Conservation (phyloP, 2,113 vertebrate species). For the Sebastes schlegelii region DNA sequence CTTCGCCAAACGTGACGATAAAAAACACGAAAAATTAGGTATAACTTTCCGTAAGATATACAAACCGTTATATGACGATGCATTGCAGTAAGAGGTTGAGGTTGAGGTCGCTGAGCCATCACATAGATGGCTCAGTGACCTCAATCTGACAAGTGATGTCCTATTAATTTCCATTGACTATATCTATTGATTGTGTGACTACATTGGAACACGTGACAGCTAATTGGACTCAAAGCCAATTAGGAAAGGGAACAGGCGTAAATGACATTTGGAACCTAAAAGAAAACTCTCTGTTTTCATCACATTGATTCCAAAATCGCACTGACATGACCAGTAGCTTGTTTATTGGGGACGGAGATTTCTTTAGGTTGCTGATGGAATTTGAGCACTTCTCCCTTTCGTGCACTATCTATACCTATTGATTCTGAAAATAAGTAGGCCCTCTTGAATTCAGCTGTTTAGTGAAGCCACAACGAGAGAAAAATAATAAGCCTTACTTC, state of each 20-base stretch:
- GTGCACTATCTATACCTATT: background rate
- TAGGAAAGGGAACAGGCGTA: slow-evolving; percentile 10
- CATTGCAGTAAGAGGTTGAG: no score
- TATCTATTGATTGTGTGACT: slow-evolving; percentile 32
- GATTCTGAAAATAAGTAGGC: background rate
- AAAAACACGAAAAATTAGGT: no score
- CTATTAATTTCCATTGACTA: slow-evolving; percentile 27
- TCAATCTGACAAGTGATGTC: slow-evolving; percentile 39
- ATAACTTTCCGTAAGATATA: no score
- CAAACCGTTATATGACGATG: no score
- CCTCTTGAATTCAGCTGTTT: background rate
- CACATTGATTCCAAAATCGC: slow-evolving; percentile 43
- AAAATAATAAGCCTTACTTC: background rate
- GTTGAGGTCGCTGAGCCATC: no score
- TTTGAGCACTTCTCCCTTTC: slow-evolving; percentile 2
- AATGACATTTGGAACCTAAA: slow-evolving; percentile 31
- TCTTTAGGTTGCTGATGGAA: background rate
- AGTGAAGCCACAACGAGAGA: background rate
- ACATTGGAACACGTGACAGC: slow-evolving; percentile 25
- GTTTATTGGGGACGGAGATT: background rate
- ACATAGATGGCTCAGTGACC: slow-evolving; percentile 31
- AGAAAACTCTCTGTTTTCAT: slow-evolving; percentile 35
- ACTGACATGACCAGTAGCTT: background rate
- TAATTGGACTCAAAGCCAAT: slow-evolving; percentile 55
- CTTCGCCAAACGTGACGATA: no score